Evolutionary conservation across 2,113 vertebrate species (phyloP).

Genomic region (Myiopsitta monachus): DNA sequence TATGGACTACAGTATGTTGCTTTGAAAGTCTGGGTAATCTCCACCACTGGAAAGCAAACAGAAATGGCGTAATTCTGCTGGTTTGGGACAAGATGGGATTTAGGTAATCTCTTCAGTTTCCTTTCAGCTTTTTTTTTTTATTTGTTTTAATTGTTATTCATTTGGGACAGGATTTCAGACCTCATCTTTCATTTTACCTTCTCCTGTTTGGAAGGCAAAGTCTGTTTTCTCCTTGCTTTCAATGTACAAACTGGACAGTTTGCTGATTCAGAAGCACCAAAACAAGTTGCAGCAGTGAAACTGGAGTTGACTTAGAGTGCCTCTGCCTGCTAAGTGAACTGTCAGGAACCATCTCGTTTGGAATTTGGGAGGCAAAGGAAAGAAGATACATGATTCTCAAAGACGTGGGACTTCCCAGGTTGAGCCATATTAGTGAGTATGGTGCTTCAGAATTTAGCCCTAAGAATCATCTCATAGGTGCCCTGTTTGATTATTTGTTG

Average conservation of each 20-base stretch:
- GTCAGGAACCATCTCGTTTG: neutral
- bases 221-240: neutral
- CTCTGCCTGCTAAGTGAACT: neutral
- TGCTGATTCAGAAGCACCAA: neutral
- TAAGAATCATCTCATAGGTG: neutral
- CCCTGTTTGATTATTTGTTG: neutral
- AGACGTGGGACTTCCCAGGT: neutral
- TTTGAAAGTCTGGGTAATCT: neutral
- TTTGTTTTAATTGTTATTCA: neutral
- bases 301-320: neutral
- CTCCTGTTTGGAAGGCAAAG: neutral
- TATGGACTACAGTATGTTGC: neutral
- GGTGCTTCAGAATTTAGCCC: neutral
- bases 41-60: neutral
- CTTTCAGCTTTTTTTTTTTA: neutral
- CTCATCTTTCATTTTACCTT: neutral
- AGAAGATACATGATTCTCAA: neutral
- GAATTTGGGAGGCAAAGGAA: neutral
- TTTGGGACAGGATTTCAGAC: neutral
- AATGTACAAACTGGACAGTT: neutral
- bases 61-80: neutral
- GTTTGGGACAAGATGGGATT: neutral
- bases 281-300: neutral
- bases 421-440: neutral
- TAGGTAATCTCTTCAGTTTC: neutral